These are phyloP conservation scores for Enteromius argenteus DNA, from an alignment of 2,797 vertebrate species.

Conservation along the genomic window DNA sequence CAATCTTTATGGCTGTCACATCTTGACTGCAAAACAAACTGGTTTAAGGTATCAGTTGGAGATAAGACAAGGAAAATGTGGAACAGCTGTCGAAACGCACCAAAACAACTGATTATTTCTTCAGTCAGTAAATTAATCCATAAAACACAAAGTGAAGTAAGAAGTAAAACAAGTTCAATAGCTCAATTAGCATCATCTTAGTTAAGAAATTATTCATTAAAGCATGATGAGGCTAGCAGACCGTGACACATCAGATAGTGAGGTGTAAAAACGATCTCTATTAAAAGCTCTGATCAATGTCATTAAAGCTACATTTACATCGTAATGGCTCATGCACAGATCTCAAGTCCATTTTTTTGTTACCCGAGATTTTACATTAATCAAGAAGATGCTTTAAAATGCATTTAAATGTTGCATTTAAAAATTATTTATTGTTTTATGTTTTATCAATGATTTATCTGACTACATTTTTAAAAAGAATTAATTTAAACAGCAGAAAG, in stretches of 20 bases:
- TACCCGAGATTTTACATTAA: not conserved
- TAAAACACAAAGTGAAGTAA: not conserved
- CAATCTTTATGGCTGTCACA: slow-evolving; percentile 17
- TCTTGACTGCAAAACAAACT: slow-evolving; percentile 30
- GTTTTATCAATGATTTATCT: not conserved
- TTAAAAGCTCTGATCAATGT: slow-evolving; percentile 2
- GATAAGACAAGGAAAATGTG: slow-evolving; percentile 26
- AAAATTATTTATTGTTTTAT: not conserved
- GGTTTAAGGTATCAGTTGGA: slow-evolving; percentile 16
- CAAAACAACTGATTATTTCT: slow-evolving; percentile 1
- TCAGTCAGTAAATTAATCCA: slow-evolving; percentile 22
- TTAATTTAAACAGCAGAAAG: not conserved
- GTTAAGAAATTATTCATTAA: not conserved
- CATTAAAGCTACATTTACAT: not conserved
- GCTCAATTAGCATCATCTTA: slow-evolving; percentile 19
- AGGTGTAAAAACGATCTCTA: not conserved
- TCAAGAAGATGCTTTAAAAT: not conserved
- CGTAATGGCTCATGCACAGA: not conserved
- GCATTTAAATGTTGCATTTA: not conserved
- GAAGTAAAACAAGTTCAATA: slow-evolving; percentile 8
- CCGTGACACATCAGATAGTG: not conserved
- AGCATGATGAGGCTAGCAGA: slow-evolving; percentile 1
- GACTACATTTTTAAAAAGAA: not conserved
- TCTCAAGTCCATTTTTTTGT: not conserved
- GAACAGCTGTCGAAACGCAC: slow-evolving; percentile 46